Base-by-base conservation (phyloP, 1,140 invertebrate genomes). In the Ruditapes philippinarum region DNA sequence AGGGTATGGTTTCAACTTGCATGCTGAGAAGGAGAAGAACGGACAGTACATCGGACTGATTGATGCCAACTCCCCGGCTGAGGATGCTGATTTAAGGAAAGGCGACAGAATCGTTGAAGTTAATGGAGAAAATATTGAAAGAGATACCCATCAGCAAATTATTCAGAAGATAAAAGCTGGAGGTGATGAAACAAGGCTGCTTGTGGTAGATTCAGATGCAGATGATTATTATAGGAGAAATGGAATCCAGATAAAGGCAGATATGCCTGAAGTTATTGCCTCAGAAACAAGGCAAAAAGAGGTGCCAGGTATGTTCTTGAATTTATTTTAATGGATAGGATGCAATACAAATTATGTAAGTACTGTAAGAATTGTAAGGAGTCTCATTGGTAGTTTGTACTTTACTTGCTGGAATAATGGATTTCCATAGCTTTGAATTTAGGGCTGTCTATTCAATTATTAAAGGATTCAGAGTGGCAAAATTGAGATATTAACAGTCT, bases 31-130 rank as follows among this genome's bases (percentile, higher is more conserved):
- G 94, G 97, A 98, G 40, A 98, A 98, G 95, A 97, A 97, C 19
- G 99, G 99, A 7, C 99, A 99, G 95, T 99, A 98, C 95, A 99
- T 99, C 94, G 99, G 99, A 45, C 99, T 99, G 95, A 98, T 99
- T 42, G 99, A 99, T 96, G 97, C 97, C 5, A 97, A 97, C 42
- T 99, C 98, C 5, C 99, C 99, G 11, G 98, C 99, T 19, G 97
- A 99, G 94, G 96, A 97, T 1, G 98, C 98, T 19, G 98, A 98
- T 3, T 96, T 99, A 12, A 97, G 97, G 76, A 97, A 98, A 95
- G 98, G 98, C 49, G 99, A 99, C 95, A 97, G 98, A 68, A 99
- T 99, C 93, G 96, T 99, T 78, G 96, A 96, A 89, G 96, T 97
- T 0, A 96, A 97, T 91, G 96, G 95, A 11, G 92, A 92, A 14